A percentile compares a stretch with the other conserved stretches of the same genome.
phyloP scores from a whole-genome alignment of 2,797 vertebrate species.

The Premnoplex brunnescens region DNA sequence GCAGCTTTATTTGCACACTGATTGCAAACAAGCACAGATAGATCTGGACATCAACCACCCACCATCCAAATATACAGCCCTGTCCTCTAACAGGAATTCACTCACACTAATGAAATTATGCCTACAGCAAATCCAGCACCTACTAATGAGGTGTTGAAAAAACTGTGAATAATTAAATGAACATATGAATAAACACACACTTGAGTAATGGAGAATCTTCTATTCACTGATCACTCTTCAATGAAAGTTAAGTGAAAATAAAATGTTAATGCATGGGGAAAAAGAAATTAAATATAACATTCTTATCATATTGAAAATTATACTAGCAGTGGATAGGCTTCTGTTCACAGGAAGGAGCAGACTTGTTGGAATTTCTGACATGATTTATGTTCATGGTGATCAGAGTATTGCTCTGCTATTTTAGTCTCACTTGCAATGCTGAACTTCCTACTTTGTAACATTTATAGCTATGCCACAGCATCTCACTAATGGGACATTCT shows the following conservation, averaged over 20 bases:
- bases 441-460: neutral
- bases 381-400: slow-evolving; percentile 17
- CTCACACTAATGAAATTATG: neutral
- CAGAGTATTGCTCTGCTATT: neutral
- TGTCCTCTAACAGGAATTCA: neutral
- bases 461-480: neutral
- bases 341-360: neutral
- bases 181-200: neutral
- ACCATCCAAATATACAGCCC: neutral
- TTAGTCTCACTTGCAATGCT: neutral
- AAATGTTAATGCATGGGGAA: neutral
- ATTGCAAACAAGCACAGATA: neutral
- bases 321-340: neutral
- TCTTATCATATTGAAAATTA: neutral
- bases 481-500: slow-evolving; percentile 12
- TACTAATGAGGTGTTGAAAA: neutral
- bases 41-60: neutral
- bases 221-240: neutral
- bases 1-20: neutral
- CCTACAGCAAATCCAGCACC: neutral
- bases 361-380: neutral
- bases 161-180: neutral
- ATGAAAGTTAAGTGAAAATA: neutral
- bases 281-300: neutral
- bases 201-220: neutral